phyloP scores from a whole-genome alignment of 2,797 vertebrate species.

The Sphenopsis melanotis region DNA sequence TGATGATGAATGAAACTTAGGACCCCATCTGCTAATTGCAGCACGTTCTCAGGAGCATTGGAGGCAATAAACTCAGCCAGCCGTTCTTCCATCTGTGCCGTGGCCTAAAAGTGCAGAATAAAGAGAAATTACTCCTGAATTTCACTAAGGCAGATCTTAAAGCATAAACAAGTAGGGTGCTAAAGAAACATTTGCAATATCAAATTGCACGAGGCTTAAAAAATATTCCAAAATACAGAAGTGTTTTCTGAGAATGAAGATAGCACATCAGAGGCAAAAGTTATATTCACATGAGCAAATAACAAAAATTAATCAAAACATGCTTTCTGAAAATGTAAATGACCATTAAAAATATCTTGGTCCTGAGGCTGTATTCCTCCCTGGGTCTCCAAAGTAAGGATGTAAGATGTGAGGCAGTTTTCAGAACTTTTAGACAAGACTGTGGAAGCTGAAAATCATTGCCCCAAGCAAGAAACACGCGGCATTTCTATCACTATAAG shows the following conservation, averaged over 20 bases:
- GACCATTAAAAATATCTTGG: background rate
- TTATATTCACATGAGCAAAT: background rate
- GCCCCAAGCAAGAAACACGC: background rate
- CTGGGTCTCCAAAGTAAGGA: background rate
- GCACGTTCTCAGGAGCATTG: slow-evolving; percentile 84
- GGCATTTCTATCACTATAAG: background rate
- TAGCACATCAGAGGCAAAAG: background rate
- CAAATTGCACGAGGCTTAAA: background rate
- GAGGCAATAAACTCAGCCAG: slow-evolving; percentile 88
- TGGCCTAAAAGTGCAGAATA: slow-evolving; percentile 81
- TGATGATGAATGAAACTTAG: slow-evolving; percentile 98
- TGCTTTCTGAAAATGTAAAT: background rate
- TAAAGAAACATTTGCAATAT: background rate
- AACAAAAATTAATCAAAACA: background rate
- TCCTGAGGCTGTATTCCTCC: background rate
- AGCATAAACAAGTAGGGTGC: background rate
- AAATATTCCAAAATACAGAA: background rate
- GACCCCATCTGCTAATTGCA: slow-evolving; percentile 91
- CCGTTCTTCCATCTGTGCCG: slow-evolving; percentile 95
- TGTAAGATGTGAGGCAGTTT: background rate
- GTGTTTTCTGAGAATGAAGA: background rate
- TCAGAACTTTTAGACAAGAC: slow-evolving; percentile 19
- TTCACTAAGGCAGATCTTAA: background rate
- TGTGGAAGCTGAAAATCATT: background rate
- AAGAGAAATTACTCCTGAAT: background rate